phyloP scores from a whole-genome alignment of 2,888 invertebrate genomes.

The Ormyrus labotus region DNA sequence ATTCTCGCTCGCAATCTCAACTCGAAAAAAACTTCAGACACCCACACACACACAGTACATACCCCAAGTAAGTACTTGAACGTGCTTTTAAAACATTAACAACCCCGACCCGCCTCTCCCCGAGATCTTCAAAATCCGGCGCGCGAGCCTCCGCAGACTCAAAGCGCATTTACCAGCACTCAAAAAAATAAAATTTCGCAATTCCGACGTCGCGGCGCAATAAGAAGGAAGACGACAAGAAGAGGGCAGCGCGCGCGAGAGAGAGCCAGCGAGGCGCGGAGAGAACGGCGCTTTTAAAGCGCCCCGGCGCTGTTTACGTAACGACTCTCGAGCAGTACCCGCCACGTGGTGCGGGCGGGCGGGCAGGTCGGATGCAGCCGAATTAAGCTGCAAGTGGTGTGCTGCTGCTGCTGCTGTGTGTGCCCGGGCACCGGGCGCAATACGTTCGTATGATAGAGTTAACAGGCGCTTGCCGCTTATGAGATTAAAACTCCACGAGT shows the following conservation, averaged over 20 bases:
- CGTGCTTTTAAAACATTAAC: no score
- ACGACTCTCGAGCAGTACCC: background rate
- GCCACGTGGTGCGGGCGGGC: background rate
- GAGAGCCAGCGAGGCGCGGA: no score
- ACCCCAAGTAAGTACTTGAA: no score
- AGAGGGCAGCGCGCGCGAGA: no score
- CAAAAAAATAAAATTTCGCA: constrained; percentile 10
- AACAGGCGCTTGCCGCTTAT: constrained; percentile 15
- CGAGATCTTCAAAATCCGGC: no score
- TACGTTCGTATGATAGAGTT: constrained; percentile 20
- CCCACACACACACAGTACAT: no score
- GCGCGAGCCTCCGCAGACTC: no score
- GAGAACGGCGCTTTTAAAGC: background rate
- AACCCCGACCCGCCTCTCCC: no score
- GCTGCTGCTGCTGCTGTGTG: background rate
- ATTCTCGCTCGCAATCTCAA: no score
- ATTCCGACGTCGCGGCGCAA: no score
- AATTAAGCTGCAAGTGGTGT: constrained; percentile 21
- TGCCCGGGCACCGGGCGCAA: background rate
- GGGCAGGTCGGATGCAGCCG: constrained; percentile 5
- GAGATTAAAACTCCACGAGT: constrained; percentile 32
- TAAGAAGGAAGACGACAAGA: no score
- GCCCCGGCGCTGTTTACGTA: constrained; percentile 11
- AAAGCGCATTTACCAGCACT: background rate
- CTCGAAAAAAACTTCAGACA: no score